Conservation (phyloP, 1,140 invertebrate genomes). For the Drosophila novamexicana region DNA sequence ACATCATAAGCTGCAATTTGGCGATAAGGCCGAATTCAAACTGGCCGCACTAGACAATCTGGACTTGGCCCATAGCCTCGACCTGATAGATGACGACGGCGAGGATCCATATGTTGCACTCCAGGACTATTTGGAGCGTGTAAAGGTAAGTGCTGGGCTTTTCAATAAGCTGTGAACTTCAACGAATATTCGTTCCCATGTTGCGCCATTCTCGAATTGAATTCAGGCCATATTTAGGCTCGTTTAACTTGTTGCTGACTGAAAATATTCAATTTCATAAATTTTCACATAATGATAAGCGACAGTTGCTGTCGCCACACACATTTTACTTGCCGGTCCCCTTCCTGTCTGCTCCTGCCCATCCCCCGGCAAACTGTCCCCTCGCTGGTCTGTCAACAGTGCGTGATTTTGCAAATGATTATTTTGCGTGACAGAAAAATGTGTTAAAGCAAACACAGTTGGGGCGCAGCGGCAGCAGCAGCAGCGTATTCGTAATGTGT, state of each 20-base stretch:
- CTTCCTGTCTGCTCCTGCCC: neutral
- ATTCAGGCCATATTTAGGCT: slow-evolving; percentile 3
- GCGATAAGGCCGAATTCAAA: slow-evolving; percentile 69
- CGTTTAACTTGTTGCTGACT: slow-evolving; percentile 37
- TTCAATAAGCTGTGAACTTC: slow-evolving; percentile 20
- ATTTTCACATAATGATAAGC: slow-evolving; percentile 56
- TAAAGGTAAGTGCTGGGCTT: slow-evolving; percentile 68
- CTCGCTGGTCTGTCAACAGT: slow-evolving; percentile 52
- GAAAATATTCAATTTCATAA: slow-evolving; percentile 56
- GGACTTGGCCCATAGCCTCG: slow-evolving; percentile 74
- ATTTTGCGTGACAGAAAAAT: slow-evolving; percentile 82
- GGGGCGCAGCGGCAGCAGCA: slow-evolving; percentile 9
- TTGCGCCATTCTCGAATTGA: slow-evolving; percentile 17
- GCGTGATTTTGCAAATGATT: slow-evolving; percentile 80
- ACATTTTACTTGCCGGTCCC: slow-evolving; percentile 17
- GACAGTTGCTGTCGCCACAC: slow-evolving; percentile 46
- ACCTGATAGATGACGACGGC: slow-evolving; percentile 74
- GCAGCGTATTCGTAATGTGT: slow-evolving; percentile 62
- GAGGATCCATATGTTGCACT: slow-evolving; percentile 78
- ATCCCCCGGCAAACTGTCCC: too few species aligned
- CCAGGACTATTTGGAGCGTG: slow-evolving; percentile 79
- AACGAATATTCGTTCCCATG: slow-evolving; percentile 19
- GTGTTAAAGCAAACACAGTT: slow-evolving; percentile 60
- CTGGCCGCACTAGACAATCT: slow-evolving; percentile 75
- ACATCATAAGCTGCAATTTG: slow-evolving; percentile 77